These are phyloP conservation scores for Alfaro cultratus DNA, from an alignment of 2,797 vertebrate species.

Conservation along the genomic window DNA sequence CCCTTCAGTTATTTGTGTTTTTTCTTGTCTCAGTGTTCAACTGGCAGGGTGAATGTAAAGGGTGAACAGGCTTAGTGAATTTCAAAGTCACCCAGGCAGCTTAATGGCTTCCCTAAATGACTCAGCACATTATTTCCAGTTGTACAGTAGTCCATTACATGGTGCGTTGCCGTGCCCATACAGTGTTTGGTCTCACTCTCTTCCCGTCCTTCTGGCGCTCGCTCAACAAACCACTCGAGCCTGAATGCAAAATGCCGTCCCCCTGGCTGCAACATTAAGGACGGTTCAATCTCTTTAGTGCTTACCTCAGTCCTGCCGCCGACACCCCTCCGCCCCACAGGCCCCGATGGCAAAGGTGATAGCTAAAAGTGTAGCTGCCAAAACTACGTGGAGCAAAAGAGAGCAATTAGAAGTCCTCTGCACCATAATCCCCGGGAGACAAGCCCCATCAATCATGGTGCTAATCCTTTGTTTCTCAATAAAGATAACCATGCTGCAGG, in stretches of 20 bases:
- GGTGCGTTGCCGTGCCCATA: conserved; percentile 62
- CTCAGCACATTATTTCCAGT: conserved; percentile 79
- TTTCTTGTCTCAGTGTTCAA: conserved; percentile 61
- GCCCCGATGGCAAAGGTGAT: conserved; percentile 58
- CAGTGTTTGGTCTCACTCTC: conserved; percentile 47
- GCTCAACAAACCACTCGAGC: conserved; percentile 78
- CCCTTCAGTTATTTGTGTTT: conserved; percentile 71
- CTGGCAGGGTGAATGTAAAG: conserved; percentile 62
- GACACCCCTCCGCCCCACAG: conserved; percentile 46
- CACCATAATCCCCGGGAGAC: conserved; percentile 76
- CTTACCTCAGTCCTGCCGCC: conserved; percentile 30
- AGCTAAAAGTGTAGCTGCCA: conserved; percentile 52
- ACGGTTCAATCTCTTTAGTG: conserved; percentile 54
- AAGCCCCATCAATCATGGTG: conserved; percentile 76
- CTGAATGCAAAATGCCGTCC: conserved; percentile 72
- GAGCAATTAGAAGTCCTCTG: conserved; percentile 74
- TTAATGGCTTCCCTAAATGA: conserved; percentile 79
- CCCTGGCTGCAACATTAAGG: conserved; percentile 58
- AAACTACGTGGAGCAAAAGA: conserved; percentile 54
- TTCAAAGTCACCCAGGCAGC: conserved; percentile 77
- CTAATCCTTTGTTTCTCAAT: conserved; percentile 79
- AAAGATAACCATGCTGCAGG: conserved; percentile 77
- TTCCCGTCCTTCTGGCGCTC: conserved; percentile 64
- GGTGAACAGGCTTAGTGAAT: conserved; percentile 73
- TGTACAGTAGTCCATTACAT: conserved; percentile 77